Conservation (phyloP, 2,888 invertebrate genomes). For the Pyrocoelia pectoralis region DNA sequence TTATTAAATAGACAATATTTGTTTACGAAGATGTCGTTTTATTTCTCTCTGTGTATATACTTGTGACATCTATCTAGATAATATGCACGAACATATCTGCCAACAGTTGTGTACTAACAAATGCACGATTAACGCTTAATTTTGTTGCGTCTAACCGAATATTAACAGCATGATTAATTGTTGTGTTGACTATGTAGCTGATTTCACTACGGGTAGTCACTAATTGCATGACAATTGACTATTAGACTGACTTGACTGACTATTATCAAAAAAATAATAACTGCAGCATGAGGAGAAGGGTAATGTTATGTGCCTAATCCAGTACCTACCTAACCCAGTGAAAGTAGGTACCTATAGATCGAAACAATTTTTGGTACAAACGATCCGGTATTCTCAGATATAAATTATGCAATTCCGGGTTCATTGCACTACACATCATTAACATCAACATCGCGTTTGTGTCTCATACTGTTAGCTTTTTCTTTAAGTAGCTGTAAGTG, state of each 20-base stretch:
- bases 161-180: constrained; percentile 18
- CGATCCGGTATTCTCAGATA: neutral
- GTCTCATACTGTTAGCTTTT: constrained; percentile 1
- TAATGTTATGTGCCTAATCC: neutral
- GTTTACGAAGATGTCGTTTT: constrained; percentile 31
- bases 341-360: neutral
- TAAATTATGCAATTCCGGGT: constrained; percentile 10
- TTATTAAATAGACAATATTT: constrained; percentile 33
- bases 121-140: constrained; percentile 20
- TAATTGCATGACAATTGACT: constrained; percentile 12
- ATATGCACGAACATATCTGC: constrained; percentile 44
- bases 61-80: constrained; percentile 60
- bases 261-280: neutral
- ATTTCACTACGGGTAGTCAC: constrained; percentile 13
- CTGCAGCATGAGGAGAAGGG: neutral
- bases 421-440: constrained; percentile 7
- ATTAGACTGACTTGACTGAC: neutral
- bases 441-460: constrained; percentile 5
- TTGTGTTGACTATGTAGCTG: constrained; percentile 19
- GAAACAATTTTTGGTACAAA: neutral
- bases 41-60: constrained; percentile 34
- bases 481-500: neutral
- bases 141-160: constrained; percentile 1
- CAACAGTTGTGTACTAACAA: constrained; percentile 15
- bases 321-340: neutral